These are phyloP conservation scores for Drosophila dunni DNA, from an alignment of 1,140 invertebrate species.

Conservation along the genomic window DNA sequence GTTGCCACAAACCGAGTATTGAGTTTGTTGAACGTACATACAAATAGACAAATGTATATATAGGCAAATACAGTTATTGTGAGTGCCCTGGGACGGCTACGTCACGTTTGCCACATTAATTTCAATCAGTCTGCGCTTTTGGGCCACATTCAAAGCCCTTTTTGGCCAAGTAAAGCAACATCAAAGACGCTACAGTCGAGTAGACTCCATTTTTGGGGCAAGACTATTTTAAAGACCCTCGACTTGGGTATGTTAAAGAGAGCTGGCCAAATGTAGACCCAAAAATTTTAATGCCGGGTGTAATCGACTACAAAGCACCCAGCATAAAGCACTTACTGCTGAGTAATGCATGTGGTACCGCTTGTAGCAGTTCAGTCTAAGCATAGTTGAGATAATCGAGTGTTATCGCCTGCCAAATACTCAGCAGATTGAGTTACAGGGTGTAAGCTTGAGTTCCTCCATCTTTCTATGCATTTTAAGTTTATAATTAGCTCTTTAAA, in stretches of 20 bases:
- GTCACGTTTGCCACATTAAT: conserved; percentile 77
- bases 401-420: conserved; percentile 5
- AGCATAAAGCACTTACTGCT: too few species aligned
- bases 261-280: too few species aligned
- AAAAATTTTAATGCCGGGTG: too few species aligned
- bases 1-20: conserved; percentile 22
- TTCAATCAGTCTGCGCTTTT: conserved; percentile 59
- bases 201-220: conserved; percentile 3
- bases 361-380: too few species aligned
- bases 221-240: conserved; percentile 15
- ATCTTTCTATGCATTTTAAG: not conserved
- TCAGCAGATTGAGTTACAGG: not conserved
- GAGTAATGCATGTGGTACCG: too few species aligned
- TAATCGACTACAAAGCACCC: too few species aligned
- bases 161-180: conserved; percentile 20
- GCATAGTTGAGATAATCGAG: too few species aligned
- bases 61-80: conserved; percentile 18
- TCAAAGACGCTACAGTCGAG: conserved; percentile 24
- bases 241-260: conserved; percentile 15
- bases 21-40: not conserved
- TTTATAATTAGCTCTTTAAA: not conserved
- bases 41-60: not conserved
- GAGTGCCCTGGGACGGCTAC: conserved; percentile 34
- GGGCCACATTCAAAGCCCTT: not conserved
- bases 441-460: too few species aligned